These are phyloP conservation scores for Drusus annulatus DNA, from an alignment of 1,140 invertebrate species.

Conservation along the genomic window DNA sequence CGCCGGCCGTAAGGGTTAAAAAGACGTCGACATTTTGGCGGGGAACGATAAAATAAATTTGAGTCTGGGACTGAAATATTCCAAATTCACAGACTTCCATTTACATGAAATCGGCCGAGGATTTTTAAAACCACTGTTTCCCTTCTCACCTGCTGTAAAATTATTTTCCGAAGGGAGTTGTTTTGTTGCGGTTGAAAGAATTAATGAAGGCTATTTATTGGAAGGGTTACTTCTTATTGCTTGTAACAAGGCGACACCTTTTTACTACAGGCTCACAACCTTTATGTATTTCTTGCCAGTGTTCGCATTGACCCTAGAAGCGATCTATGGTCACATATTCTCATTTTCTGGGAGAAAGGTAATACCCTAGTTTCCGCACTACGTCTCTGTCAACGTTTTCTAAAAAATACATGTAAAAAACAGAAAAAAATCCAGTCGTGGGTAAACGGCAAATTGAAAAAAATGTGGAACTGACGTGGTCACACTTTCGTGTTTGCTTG, in stretches of 20 bases:
- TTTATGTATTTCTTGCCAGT: neutral
- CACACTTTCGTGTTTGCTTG: no score
- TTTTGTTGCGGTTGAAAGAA: no score
- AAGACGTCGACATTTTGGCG: conserved; percentile 22
- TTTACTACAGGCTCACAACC: neutral
- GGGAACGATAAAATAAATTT: conserved; percentile 3
- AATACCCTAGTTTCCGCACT: conserved; percentile 6
- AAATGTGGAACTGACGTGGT: no score
- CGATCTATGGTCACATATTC: neutral
- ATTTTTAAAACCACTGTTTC: no score
- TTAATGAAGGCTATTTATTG: no score
- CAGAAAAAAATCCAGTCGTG: neutral
- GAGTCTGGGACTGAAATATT: neutral
- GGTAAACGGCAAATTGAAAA: no score
- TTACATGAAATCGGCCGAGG: no score
- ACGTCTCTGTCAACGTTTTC: neutral
- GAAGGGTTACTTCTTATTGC: no score
- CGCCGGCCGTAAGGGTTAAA: conserved; percentile 23
- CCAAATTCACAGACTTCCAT: neutral
- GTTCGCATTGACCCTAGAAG: neutral
- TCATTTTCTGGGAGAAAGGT: conserved; percentile 3
- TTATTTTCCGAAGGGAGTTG: no score
- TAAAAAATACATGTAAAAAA: neutral
- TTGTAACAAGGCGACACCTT: neutral
- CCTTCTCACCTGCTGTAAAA: no score